A percentile compares a stretch with the other conserved stretches of the same genome.
Evolutionary conservation across 2,888 invertebrate genomes (phyloP).

Genomic region (Coenonympha glycerion): DNA sequence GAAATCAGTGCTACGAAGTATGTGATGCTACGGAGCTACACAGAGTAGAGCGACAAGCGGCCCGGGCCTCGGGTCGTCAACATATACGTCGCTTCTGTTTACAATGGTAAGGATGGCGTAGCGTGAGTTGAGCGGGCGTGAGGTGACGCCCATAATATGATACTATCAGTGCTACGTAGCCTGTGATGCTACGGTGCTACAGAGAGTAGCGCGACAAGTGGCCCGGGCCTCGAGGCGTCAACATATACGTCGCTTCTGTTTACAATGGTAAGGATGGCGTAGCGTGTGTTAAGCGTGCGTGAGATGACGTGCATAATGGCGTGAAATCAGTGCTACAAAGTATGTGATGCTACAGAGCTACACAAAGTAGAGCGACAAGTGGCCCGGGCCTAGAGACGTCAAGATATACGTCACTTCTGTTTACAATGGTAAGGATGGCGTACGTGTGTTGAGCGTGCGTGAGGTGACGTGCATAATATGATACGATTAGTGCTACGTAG

Average conservation of each 20-base stretch:
- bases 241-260: constrained; percentile 76
- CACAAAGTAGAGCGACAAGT: constrained; percentile 60
- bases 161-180: constrained; percentile 72
- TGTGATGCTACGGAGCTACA: constrained; percentile 67
- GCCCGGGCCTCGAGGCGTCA: constrained; percentile 77
- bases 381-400: constrained; percentile 76
- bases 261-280: constrained; percentile 71
- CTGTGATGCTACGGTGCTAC: constrained; percentile 68
- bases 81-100: constrained; percentile 75
- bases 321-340: constrained; percentile 70
- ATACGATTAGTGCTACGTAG: constrained; percentile 71
- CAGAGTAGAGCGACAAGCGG: constrained; percentile 63
- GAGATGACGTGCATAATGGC: constrained; percentile 49
- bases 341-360: constrained; percentile 69
- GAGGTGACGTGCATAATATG: constrained; percentile 45
- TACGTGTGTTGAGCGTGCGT: constrained; percentile 47
- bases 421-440: constrained; percentile 71
- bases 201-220: constrained; percentile 63
- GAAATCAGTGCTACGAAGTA: constrained; percentile 75
- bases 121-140: constrained; percentile 48
- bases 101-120: constrained; percentile 70
- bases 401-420: constrained; percentile 77
- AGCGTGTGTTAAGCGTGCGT: constrained; percentile 39
- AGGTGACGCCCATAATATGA: constrained; percentile 53
- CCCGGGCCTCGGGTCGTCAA: constrained; percentile 77